phyloP scores from a whole-genome alignment of 2,113 vertebrate species.

The Myxocyprinus asiaticus region DNA sequence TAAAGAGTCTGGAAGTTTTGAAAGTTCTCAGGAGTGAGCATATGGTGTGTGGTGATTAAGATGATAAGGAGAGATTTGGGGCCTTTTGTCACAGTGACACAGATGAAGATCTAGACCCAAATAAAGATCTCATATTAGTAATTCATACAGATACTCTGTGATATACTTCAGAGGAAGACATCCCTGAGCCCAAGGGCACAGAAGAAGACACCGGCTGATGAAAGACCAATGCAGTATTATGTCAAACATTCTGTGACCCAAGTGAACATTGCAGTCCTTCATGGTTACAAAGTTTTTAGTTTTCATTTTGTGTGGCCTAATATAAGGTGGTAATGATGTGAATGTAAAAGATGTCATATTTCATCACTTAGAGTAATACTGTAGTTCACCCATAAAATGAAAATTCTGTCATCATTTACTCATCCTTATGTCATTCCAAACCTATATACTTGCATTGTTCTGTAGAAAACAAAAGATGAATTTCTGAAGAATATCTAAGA shows the following conservation, averaged over 20 bases:
- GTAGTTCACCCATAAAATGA: too few species aligned
- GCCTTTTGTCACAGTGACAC: slow-evolving; percentile 25
- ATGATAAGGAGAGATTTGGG: slow-evolving; percentile 18
- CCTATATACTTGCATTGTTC: too few species aligned
- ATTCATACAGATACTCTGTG: slow-evolving; percentile 49
- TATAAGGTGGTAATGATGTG: neutral
- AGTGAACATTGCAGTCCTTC: slow-evolving; percentile 10
- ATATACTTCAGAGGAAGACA: slow-evolving; percentile 23
- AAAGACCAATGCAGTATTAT: slow-evolving; percentile 71
- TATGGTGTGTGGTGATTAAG: slow-evolving; percentile 22
- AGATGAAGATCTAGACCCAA: slow-evolving; percentile 36
- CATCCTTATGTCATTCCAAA: too few species aligned
- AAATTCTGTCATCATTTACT: too few species aligned
- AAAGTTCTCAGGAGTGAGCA: slow-evolving; percentile 34
- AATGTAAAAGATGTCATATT: neutral
- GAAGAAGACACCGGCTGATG: slow-evolving; percentile 61
- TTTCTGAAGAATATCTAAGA: too few species aligned
- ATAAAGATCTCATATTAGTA: slow-evolving; percentile 62
- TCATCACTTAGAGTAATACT: too few species aligned
- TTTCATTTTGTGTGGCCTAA: neutral
- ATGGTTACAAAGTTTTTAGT: neutral
- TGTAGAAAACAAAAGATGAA: too few species aligned
- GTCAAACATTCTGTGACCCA: slow-evolving; percentile 49
- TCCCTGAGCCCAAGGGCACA: slow-evolving; percentile 24
- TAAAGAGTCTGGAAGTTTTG: neutral